These are phyloP conservation scores for Isichthys henryi DNA, from an alignment of 2,113 vertebrate genomes.

Conservation along the genomic window DNA sequence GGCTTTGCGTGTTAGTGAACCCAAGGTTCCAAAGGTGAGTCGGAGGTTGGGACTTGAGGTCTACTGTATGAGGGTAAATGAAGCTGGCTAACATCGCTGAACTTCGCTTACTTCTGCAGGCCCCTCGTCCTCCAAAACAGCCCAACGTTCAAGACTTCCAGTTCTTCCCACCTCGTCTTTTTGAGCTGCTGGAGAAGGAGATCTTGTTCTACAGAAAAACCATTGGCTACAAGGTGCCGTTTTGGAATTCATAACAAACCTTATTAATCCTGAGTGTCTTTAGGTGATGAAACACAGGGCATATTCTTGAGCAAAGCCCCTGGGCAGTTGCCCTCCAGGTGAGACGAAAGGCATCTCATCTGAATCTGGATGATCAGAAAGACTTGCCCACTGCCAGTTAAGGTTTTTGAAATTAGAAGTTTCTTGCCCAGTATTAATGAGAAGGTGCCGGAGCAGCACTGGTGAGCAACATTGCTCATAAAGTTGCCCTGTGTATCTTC, in stretches of 20 bases:
- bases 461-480: not conserved
- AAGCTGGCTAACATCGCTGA: not conserved
- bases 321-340: not conserved
- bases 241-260: not conserved
- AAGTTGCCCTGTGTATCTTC: not conserved
- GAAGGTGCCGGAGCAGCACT: not conserved
- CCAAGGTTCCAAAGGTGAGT: slow-evolving; percentile 93
- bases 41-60: not conserved
- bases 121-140: slow-evolving; percentile 93
- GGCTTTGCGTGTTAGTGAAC: slow-evolving; percentile 93
- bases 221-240: slow-evolving; percentile 91
- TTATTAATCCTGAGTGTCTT: not conserved
- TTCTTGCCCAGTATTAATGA: not conserved
- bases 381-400: not conserved
- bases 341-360: not conserved
- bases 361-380: not conserved
- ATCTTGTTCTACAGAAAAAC: slow-evolving; percentile 98
- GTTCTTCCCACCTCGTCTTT: slow-evolving; percentile 94
- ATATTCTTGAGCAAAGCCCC: not conserved
- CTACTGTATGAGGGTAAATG: not conserved
- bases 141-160: slow-evolving; percentile 98
- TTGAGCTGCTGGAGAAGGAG: slow-evolving; percentile 95
- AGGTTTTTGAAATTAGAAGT: not conserved
- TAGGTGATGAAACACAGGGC: not conserved
- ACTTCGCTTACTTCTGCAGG: slow-evolving; percentile 55